phyloP scores from a whole-genome alignment of 2,888 invertebrate genomes.

The Lamproptera curius region DNA sequence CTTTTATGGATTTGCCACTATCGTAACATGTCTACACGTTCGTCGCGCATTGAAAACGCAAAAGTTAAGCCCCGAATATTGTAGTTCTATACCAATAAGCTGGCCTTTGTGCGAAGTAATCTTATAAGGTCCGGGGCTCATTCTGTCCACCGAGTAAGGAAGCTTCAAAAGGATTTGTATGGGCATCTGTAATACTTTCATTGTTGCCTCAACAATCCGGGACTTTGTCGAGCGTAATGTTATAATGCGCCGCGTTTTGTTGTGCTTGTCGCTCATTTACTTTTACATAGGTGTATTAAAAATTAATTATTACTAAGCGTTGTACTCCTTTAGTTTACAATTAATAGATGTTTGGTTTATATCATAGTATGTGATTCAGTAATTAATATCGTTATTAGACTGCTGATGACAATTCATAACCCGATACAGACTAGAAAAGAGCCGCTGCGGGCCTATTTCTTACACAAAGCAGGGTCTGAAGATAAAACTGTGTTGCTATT shows the following conservation, averaged over 20 bases:
- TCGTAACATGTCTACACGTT: constrained; percentile 16
- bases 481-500: no score
- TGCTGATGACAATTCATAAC: no score
- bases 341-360: no score
- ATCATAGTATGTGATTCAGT: no score
- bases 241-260: constrained; percentile 28
- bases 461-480: no score
- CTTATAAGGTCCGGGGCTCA: constrained; percentile 44
- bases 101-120: constrained; percentile 64
- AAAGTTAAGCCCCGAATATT: constrained; percentile 64
- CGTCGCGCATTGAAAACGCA: constrained; percentile 24
- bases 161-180: constrained; percentile 60
- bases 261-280: background rate
- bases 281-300: background rate
- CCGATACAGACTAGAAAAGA: no score
- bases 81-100: constrained; percentile 50
- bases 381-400: no score
- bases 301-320: no score
- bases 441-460: no score
- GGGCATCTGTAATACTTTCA: constrained; percentile 62
- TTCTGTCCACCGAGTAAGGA: constrained; percentile 45
- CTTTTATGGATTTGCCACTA: constrained; percentile 2
- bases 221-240: constrained; percentile 34
- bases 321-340: no score
- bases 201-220: constrained; percentile 36